Evolutionary conservation across 2,888 invertebrate species (phyloP).

Genomic region (Scotopteryx bipunctaria): DNA sequence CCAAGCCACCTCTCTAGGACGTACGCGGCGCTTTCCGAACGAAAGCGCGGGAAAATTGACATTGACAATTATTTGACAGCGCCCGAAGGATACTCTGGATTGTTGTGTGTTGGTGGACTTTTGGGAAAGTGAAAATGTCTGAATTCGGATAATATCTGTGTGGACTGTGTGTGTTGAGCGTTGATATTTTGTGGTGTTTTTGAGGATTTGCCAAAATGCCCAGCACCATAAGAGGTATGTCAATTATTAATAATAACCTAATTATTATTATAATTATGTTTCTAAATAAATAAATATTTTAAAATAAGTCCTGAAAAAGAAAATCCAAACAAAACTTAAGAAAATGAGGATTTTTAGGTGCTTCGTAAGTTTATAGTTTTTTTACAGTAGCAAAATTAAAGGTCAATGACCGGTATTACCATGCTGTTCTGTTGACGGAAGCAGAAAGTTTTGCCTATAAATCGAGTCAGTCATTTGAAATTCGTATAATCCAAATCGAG

Average conservation of each 20-base stretch:
- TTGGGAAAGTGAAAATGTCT: slow-evolving; percentile 53
- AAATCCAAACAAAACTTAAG: too few species aligned
- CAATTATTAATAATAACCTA: background rate
- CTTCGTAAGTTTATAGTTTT: too few species aligned
- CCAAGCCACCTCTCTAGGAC: slow-evolving; percentile 72
- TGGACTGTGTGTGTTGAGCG: slow-evolving; percentile 51
- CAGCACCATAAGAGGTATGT: slow-evolving; percentile 80
- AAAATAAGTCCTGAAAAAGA: too few species aligned
- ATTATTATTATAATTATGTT: slow-evolving; percentile 1
- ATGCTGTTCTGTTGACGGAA: slow-evolving; percentile 59
- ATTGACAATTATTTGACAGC: slow-evolving; percentile 55
- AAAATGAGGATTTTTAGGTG: too few species aligned
- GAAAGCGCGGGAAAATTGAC: slow-evolving; percentile 63
- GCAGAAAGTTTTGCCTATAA: slow-evolving; percentile 32
- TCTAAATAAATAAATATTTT: too few species aligned
- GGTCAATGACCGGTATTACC: slow-evolving; percentile 59
- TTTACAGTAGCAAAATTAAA: slow-evolving; percentile 19
- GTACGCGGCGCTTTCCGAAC: slow-evolving; percentile 54
- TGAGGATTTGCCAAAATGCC: slow-evolving; percentile 76
- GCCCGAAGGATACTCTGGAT: slow-evolving; percentile 26
- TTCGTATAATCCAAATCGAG: too few species aligned
- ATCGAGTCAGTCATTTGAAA: too few species aligned
- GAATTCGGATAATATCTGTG: slow-evolving; percentile 59
- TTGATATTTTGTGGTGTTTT: slow-evolving; percentile 46
- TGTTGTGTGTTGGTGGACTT: slow-evolving; percentile 28